Percentiles rank a stretch among this genome's conserved stretches.
These are phyloP conservation scores for Magallana angulata DNA, from an alignment of 1,140 invertebrate genomes.

Conservation along the genomic window DNA sequence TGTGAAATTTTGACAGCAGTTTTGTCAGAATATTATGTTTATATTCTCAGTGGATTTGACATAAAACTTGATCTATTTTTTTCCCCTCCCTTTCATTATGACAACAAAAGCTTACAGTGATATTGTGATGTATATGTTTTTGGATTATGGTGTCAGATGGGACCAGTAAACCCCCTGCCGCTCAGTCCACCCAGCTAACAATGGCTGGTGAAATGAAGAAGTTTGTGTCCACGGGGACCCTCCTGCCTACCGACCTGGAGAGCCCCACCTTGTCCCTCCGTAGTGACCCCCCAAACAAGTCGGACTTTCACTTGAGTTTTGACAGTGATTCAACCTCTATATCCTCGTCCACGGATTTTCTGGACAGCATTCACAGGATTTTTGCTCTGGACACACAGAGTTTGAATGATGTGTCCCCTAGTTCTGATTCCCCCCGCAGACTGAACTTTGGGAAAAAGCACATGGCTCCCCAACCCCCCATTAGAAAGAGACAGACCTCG, in stretches of 20 bases:
- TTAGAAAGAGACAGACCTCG: background rate
- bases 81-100: background rate
- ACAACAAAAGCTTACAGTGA: background rate
- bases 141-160: background rate
- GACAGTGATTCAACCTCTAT: conserved; percentile 53
- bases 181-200: background rate
- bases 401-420: conserved; percentile 50
- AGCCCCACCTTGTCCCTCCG: conserved; percentile 50
- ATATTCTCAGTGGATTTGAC: conserved; percentile 8
- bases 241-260: conserved; percentile 13
- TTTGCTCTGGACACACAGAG: conserved; percentile 47
- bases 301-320: conserved; percentile 40
- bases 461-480: conserved; percentile 47
- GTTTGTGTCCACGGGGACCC: conserved; percentile 34
- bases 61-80: background rate
- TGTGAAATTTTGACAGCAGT: background rate
- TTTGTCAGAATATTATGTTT: background rate
- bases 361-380: conserved; percentile 22
- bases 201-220: conserved; percentile 23
- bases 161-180: background rate
- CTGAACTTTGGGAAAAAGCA: conserved; percentile 48
- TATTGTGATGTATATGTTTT: background rate
- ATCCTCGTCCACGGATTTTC: conserved; percentile 42
- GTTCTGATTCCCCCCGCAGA: background rate
- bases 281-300: conserved; percentile 27